Evolutionary conservation across 1,140 invertebrate genomes (phyloP).

Genomic region (Paraescarpia echinospica): DNA sequence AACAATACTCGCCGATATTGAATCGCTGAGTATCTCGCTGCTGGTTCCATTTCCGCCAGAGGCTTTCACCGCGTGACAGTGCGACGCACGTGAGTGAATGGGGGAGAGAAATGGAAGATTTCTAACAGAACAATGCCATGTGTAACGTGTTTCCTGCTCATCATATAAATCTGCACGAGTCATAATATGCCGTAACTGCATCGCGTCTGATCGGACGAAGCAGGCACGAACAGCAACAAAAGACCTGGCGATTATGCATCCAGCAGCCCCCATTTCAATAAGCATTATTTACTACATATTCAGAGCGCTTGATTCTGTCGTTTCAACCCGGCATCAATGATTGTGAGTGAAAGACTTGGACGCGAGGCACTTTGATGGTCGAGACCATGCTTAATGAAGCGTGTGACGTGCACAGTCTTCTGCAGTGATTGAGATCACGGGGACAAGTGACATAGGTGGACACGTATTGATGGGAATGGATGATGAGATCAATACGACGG

Average conservation of each 20-base stretch:
- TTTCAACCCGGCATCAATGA: not conserved
- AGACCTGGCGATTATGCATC: not conserved
- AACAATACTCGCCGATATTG: not conserved
- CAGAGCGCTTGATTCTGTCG: not conserved
- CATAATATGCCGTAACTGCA: not conserved
- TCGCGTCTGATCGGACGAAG: not conserved
- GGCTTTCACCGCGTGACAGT: not conserved
- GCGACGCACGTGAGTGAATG: not conserved
- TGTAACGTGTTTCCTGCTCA: not conserved
- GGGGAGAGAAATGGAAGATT: not conserved
- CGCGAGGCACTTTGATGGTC: not conserved
- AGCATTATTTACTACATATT: not conserved
- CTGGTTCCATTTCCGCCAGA: not conserved
- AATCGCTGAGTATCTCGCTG: not conserved
- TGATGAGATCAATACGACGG: not conserved
- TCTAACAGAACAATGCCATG: not conserved
- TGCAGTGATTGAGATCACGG: not conserved
- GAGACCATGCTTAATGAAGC: not conserved
- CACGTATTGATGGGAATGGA: not conserved
- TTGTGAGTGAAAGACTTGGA: not conserved
- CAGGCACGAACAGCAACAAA: not conserved
- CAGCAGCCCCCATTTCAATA: not conserved
- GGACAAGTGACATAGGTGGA: not conserved
- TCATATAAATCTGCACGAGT: not conserved
- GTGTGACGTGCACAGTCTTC: not conserved